Base-by-base conservation (phyloP, 2,888 invertebrate genomes). In the Iphiclides podalirius region DNA sequence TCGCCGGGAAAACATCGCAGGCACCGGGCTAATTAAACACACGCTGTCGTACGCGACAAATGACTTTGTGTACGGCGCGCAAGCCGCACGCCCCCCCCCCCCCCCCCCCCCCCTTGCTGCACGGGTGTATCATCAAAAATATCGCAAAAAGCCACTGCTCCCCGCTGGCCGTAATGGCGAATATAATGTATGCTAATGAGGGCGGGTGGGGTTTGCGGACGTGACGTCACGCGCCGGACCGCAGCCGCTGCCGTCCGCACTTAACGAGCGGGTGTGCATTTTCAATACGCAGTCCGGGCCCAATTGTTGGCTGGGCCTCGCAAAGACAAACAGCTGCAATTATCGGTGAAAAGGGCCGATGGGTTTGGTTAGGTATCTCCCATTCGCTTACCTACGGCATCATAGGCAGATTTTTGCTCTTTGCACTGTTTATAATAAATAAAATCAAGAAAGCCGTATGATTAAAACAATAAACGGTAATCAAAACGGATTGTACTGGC, bases 141-240 rank as follows among this genome's bases (percentile, higher is more conserved):
- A 76, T 67, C 60, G 70, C 70, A 78, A 76, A 77, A 78, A 76
- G 70, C 77, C 74, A 64, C 78, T 74, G 72, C 76, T 79, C 60
- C 72, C 67, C 70, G 66, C 72, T 7, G 72, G 71, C 73, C 76
- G 80, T 84, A 81, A 84, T 79, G 76, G 80, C 71, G 75, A 79
- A 80, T 79, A 84, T 88, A 87, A 88, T 87, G 77, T 87, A 87
- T 87, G 88, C 75, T 87, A 87, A 89, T 86, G 84, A 86, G 80
- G 73, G 76, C 75, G 69, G 74, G 73, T 67, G 67, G 74, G 72
- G 70, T 66, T 64, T 67, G 71, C 64, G 77, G 72, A 85, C 81
- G 83, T 84, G 84, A 80, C 83, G 80, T 82, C 84, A 83, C 82
- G 84, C 79, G 77, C 72, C 67, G 78, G 80, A 84, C 83, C 83